These are phyloP conservation scores for Forbesichthys papilliferus DNA, from an alignment of 2,113 vertebrate genomes.

Conservation along the genomic window DNA sequence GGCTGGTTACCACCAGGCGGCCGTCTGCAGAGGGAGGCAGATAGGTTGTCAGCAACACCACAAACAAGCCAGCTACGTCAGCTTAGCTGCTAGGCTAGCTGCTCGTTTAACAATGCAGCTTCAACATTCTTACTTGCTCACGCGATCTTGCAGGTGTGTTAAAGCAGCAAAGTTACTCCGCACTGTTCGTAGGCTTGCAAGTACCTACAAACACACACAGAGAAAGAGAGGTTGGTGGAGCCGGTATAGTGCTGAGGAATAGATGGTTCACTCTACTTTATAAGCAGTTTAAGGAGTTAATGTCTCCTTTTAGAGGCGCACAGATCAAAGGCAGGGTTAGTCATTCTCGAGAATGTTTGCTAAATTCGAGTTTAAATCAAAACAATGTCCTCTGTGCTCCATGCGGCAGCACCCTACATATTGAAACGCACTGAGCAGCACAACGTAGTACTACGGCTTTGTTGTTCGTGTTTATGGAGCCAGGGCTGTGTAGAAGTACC, in stretches of 20 bases:
- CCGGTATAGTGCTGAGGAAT: background rate
- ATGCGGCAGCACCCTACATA: no score
- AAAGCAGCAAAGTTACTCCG: slow-evolving; percentile 83
- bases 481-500: no score
- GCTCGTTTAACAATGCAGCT: background rate
- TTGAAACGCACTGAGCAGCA: no score
- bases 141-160: slow-evolving; percentile 80
- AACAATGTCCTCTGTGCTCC: no score
- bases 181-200: slow-evolving; percentile 89
- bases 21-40: slow-evolving; percentile 65
- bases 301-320: no score
- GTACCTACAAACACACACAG: slow-evolving; percentile 75
- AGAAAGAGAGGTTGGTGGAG: background rate
- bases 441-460: no score
- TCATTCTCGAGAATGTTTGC: no score
- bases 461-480: no score
- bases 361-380: no score
- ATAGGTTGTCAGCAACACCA: slow-evolving; percentile 5
- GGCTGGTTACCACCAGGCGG: slow-evolving; percentile 68
- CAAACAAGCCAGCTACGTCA: background rate
- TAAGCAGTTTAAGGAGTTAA: no score
- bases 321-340: no score
- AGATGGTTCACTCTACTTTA: no score
- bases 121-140: slow-evolving; percentile 50
- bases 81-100: background rate